Conservation (phyloP, 2,113 vertebrate species). For the Fregata magnificens region DNA sequence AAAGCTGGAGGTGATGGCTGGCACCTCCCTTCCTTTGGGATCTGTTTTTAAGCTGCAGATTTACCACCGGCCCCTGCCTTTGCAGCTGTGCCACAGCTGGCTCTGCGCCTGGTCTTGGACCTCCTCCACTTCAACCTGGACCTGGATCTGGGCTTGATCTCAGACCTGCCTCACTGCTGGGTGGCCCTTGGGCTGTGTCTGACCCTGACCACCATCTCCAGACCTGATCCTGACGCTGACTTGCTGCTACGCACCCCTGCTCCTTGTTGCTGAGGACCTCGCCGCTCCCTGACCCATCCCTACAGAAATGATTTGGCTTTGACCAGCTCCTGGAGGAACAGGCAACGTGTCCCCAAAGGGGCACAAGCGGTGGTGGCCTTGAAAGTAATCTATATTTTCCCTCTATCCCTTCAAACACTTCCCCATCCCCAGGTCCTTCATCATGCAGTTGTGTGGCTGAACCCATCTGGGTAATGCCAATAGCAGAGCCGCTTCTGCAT, state of each 20-base stretch:
- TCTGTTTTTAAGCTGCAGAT: background rate
- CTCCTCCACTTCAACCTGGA: background rate
- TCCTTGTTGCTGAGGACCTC: background rate
- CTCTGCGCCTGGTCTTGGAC: accelerated
- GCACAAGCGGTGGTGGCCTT: background rate
- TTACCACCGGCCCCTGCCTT: background rate
- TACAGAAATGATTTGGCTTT: background rate
- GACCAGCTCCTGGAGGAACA: background rate
- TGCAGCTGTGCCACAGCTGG: background rate
- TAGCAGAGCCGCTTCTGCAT: background rate
- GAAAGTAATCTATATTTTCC: background rate
- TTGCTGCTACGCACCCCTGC: too few relatives aligned
- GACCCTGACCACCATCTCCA: background rate
- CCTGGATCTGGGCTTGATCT: background rate
- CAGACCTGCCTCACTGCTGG: background rate
- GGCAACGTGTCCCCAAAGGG: background rate
- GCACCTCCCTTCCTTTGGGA: background rate
- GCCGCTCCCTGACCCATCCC: background rate
- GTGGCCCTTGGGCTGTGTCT: background rate
- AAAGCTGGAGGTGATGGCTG: background rate
- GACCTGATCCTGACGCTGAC: background rate
- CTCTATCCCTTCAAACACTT: background rate
- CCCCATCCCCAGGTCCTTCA: background rate
- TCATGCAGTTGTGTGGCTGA: background rate
- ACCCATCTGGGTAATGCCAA: background rate